Conservation (phyloP, 1,140 invertebrate species). For the Manduca sexta region DNA sequence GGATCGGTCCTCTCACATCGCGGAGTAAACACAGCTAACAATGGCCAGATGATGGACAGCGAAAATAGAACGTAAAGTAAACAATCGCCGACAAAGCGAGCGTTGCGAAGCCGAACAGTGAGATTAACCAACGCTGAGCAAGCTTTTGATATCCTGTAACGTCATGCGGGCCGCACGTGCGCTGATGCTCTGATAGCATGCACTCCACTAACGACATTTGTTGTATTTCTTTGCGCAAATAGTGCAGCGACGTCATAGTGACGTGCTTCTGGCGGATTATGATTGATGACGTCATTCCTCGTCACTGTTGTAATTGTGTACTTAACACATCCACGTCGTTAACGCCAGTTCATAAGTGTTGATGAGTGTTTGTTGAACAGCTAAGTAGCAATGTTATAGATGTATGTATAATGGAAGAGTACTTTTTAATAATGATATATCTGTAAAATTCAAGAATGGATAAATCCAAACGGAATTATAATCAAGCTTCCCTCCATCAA, state of each 20-base stretch:
- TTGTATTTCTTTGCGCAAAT: not conserved
- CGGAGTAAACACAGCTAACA: constrained; percentile 61
- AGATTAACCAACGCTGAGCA: constrained; percentile 35
- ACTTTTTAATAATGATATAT: too few species aligned
- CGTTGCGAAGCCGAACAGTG: constrained; percentile 31
- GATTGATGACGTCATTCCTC: too few species aligned
- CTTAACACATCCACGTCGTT: too few species aligned
- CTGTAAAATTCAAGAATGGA: too few species aligned
- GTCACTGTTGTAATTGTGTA: too few species aligned
- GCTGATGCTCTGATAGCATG: not conserved
- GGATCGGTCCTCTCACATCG: constrained; percentile 23
- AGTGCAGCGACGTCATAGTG: not conserved
- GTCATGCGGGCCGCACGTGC: constrained; percentile 18
- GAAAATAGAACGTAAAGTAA: constrained; percentile 66
- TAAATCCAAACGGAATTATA: too few species aligned
- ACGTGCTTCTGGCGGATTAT: not conserved
- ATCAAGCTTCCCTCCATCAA: too few species aligned
- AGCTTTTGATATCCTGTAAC: constrained; percentile 32
- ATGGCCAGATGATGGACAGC: constrained; percentile 66
- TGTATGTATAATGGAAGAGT: too few species aligned
- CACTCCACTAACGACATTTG: not conserved
- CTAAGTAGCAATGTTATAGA: too few species aligned
- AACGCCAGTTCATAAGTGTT: too few species aligned
- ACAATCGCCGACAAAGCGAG: constrained; percentile 61
- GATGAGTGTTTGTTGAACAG: too few species aligned